Evolutionary conservation across 2,888 invertebrate species (phyloP).

Genomic region (Athalia circularis): DNA sequence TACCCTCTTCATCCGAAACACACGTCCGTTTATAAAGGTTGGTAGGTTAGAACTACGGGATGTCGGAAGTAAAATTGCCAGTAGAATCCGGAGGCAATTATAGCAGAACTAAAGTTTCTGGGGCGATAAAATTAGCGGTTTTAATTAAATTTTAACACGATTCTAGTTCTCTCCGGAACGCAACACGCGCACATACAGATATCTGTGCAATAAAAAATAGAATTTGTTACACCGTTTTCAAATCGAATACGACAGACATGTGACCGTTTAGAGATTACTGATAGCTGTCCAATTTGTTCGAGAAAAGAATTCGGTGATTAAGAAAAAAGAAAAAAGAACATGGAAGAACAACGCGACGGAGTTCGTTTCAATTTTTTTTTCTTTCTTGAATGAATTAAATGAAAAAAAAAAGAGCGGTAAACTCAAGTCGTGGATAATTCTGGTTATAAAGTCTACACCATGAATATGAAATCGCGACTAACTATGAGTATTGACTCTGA

Average conservation of each 20-base stretch:
- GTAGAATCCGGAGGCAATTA: slow-evolving; percentile 29
- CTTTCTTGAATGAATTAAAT: no score
- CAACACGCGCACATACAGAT: no score
- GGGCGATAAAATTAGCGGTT: slow-evolving; percentile 37
- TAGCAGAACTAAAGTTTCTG: slow-evolving; percentile 31
- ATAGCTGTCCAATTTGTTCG: slow-evolving; percentile 2
- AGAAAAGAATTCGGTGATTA: slow-evolving; percentile 4
- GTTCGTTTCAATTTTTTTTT: no score
- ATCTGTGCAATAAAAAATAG: no score
- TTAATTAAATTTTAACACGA: slow-evolving; percentile 39
- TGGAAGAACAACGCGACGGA: slow-evolving; percentile 17
- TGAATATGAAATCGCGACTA: background rate
- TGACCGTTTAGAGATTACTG: background rate
- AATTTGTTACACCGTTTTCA: slow-evolving; percentile 40
- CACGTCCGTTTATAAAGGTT: background rate
- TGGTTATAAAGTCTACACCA: no score
- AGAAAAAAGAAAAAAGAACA: slow-evolving; percentile 4
- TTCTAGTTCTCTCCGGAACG: background rate
- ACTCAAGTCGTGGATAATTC: background rate
- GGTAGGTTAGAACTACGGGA: background rate
- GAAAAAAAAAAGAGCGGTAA: slow-evolving; percentile 1
- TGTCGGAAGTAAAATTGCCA: background rate
- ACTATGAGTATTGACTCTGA: background rate
- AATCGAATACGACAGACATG: slow-evolving; percentile 18
- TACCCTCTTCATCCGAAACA: slow-evolving; percentile 20